Evolutionary conservation across 2,113 vertebrate genomes (phyloP).

Genomic region (Perognathus longimembris): DNA sequence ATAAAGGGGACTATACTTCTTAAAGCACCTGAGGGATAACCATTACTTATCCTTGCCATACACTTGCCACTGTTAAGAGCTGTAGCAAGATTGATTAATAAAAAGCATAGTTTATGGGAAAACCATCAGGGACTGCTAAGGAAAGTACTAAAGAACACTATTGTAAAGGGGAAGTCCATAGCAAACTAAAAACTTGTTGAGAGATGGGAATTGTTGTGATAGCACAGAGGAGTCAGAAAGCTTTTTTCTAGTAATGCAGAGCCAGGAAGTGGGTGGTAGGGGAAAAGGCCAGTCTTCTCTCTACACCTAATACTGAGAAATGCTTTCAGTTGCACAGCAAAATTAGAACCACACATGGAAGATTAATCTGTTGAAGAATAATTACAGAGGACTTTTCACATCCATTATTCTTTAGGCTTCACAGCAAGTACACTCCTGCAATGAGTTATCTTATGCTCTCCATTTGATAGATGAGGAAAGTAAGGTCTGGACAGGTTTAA

Average conservation of each 20-base stretch:
- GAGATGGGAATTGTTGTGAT: neutral
- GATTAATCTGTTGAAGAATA: neutral
- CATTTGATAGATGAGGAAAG: conserved; percentile 45
- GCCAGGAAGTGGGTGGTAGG: neutral
- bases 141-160: neutral
- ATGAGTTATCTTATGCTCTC: conserved; percentile 6
- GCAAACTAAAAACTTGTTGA: neutral
- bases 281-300: neutral
- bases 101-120: conserved; percentile 32
- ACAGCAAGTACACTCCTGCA: neutral
- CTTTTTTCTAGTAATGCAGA: neutral
- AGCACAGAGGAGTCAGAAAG: neutral
- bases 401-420: neutral
- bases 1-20: neutral
- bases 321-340: neutral
- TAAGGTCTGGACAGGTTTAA: neutral
- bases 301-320: neutral
- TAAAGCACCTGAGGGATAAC: neutral
- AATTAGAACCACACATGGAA: neutral
- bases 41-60: neutral
- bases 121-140: conserved; percentile 26
- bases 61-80: conserved; percentile 4
- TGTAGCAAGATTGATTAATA: neutral
- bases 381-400: neutral
- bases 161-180: neutral